Evolutionary conservation across 2,888 invertebrate species (phyloP), one percentile per base, ranked within the genome.

Genomic region (Galeopsomyia nigrocyanea): DNA sequence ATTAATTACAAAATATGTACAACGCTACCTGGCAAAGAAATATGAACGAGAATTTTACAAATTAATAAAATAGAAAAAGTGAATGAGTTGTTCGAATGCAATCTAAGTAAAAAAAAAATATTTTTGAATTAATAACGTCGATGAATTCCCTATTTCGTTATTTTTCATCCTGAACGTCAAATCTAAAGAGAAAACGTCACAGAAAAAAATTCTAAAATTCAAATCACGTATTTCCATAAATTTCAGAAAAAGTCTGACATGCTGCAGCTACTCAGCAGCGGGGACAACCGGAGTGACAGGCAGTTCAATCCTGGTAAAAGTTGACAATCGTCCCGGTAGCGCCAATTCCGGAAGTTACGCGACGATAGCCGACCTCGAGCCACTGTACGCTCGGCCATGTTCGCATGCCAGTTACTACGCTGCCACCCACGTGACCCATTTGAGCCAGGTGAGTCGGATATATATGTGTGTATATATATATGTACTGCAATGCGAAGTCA

Each of bases 291-390:
- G 93, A 91, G 81, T 93, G 91, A 87, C 93, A 92, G 84, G 94
- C 92, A 86, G 85, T 78, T 86, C 86, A 82, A 93, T 94, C 68
- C 90, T 94, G 77, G 91, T 94, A 49, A 90, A 93, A 63, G 88
- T 94, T 80, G 93, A 93, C 83, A 92, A 93, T 10, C 88, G 93
- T 75, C 92, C 93, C 63, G 92, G 93, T 68, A 93, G 93, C 83
- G 92, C 91, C 31, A 91, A 90, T 78, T 93, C 93, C 70, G 94
- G 93, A 76, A 94, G 94, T 79, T 94, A 94, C 82, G 94, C 94
- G 56, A 94, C 94, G 56, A 94, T 94, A 79, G 94, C 94, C 72
- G 94, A 94, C 85, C 89, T 94, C 80, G 94, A 94, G 74, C 85
- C 86, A 31, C 81, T 86, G 66, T 86, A 86, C 71, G 85, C 86